Base-by-base conservation (phyloP, 1,140 invertebrate species). In the Drosophila setifemur region DNA sequence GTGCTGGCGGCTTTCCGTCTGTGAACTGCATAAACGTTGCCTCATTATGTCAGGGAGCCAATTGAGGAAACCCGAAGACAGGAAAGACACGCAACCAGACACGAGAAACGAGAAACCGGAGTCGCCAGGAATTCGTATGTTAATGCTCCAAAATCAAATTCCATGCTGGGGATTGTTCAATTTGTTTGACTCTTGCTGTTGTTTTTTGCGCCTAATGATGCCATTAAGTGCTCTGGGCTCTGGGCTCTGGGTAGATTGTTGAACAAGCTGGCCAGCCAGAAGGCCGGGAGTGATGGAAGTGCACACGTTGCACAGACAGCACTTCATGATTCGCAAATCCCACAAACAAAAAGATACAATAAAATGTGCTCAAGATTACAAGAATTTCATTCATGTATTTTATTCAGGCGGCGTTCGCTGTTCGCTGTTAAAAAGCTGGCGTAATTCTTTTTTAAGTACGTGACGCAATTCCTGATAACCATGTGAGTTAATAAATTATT, bases 11-110 rank as follows among this genome's bases (percentile, higher is more conserved):
- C 33, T 29, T 25, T 58, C 29, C 19, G 48, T 64, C 31, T 83
- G 79, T 79, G 79, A 52, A 72, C 48, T 60, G 79, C 79, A 85
- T 85, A 85, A 86, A 86, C 64, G 49, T 54, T 79, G 81, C 58
- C 71, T 85, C 66, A 85, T 85, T 85, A 85, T 58, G 45, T 53
- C 31, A 71, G 60, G 70, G 47, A 71, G 67, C 31, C 55, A 43
- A 76, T 42, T 47, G 40, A 26, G 67, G 42, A 37, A 63, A 61
- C 18, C 49, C 48, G 53, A 21, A 44, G 67, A 11, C 23, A 23
- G 47, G 26, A 35, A 14, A 19, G 28, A 26, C 23, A 33, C 12
- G 29, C 55, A 14, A 3, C 16, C 53, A 35, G 42, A 14, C 19
- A 18, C 29, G 19, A 37, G 11, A 14, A 18, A 28, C 18, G 29